Base-by-base conservation (phyloP, 1,140 invertebrate genomes). In the Temnothorax longispinosus region DNA sequence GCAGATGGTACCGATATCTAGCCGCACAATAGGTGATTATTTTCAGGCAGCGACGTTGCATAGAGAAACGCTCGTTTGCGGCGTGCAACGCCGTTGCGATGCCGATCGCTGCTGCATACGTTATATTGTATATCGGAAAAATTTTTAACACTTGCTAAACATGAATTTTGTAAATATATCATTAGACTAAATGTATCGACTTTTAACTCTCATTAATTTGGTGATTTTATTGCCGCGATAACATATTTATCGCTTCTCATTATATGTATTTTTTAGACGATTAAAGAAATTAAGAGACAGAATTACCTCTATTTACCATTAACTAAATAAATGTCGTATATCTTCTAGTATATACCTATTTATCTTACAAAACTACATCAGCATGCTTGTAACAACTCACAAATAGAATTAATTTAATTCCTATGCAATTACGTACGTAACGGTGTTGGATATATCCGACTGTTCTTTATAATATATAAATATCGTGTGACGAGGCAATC, bases 11-110 rank as follows among this genome's bases (percentile, higher is more conserved):
- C 44, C 44, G 62, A 81, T 81, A 81, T 54, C 38, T 72, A 84
- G 41, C 75, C 11, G 65, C 44, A 88, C 89, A 89, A 85, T 87
- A 71, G 69, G 87, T 77, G 85, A 52, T 85, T 88, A 72, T 81
- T 87, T 75, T 76, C 86, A 87, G 44, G 21, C 38, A 38, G 56
- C 50, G 77, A 82, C 75, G 69, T 69, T 56, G 64, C 76, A 64
- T 62, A 58, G 15, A 88, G 72, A 74, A 50, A 80, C 35, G 38
- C 60, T 85, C 80, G 47, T 80, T 80, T 44, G 60, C 32, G 44
- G 41, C 21, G 15, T 67, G n/a, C 7, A 41, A 41, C 67, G 41
- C 44, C 44, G 54, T 6, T 52, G 38, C 38, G 54, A 27, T 52
- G 38, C 38, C 56, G n/a, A 44, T 54, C 62, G 47, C 62, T 21